Evolutionary conservation across 2,797 vertebrate genomes (phyloP).

Genomic region (Microctenopoma lineatum): DNA sequence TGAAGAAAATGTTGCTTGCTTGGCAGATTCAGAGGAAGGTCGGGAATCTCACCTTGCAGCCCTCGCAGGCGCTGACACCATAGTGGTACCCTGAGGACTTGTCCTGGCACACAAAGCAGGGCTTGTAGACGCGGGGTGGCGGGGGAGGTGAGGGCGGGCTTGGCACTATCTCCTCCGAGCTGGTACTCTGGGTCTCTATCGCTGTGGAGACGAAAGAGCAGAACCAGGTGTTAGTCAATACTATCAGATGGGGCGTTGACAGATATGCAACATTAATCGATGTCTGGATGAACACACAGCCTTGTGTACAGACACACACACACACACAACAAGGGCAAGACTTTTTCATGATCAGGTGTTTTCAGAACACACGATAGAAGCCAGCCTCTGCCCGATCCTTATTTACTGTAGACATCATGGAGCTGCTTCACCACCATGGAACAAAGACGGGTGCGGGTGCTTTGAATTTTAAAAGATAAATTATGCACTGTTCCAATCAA

Average conservation of each 20-base stretch:
- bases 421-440: constrained; percentile 34
- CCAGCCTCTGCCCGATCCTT: constrained; percentile 21
- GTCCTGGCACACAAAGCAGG: constrained; percentile 96
- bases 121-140: constrained; percentile 94
- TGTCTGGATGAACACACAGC: constrained; percentile 46
- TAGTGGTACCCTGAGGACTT: constrained; percentile 97
- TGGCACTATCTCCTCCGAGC: constrained; percentile 94
- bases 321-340: background rate
- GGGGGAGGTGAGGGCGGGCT: constrained; percentile 92
- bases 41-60: constrained; percentile 89
- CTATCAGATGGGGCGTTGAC: constrained; percentile 48
- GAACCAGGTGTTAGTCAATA: constrained; percentile 48
- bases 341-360: constrained; percentile 31
- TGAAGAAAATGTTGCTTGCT: constrained; percentile 62
- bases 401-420: constrained; percentile 35
- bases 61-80: constrained; percentile 96
- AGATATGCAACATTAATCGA: constrained; percentile 56
- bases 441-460: constrained; percentile 46
- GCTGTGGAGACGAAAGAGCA: constrained; percentile 74
- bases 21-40: constrained; percentile 65
- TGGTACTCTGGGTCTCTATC: constrained; percentile 94
- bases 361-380: constrained; percentile 3
- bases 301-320: constrained; percentile 7
- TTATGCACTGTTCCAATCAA: background rate
- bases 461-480: constrained; percentile 35